Percentiles rank a stretch among this genome's conserved stretches.
Evolutionary conservation across 2,113 vertebrate genomes (phyloP).

Genomic region (Oreochromis spilurus): DNA sequence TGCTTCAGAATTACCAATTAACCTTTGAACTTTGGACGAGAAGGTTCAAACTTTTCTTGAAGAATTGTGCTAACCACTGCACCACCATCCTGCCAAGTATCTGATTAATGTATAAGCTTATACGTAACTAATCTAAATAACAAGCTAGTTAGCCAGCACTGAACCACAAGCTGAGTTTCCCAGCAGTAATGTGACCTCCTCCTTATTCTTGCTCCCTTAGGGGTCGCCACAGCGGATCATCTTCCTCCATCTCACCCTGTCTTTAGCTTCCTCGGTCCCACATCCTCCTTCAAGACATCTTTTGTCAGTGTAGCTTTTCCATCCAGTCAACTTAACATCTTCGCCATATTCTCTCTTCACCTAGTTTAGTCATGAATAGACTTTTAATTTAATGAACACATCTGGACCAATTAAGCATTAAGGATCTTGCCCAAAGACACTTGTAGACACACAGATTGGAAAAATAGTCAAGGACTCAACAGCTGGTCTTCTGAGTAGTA

Average conservation of each 20-base stretch:
- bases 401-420: neutral
- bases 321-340: neutral
- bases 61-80: neutral
- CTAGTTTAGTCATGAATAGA: neutral
- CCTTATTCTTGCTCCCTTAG: neutral
- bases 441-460: neutral
- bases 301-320: neutral
- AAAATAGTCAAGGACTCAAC: neutral
- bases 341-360: neutral
- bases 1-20: neutral
- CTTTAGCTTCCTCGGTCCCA: neutral
- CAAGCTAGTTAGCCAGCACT: neutral
- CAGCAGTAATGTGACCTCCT: neutral
- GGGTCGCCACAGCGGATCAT: neutral
- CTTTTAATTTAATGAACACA: neutral
- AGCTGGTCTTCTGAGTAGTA: neutral
- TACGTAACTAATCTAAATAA: neutral
- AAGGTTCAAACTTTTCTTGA: neutral
- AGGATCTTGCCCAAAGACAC: neutral
- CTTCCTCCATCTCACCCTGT: neutral
- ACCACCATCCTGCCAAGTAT: neutral
- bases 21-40: neutral
- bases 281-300: neutral
- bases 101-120: neutral
- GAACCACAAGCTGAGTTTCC: neutral